Evolutionary conservation across 1,140 invertebrate species (phyloP).

Genomic region (Limonius californicus): DNA sequence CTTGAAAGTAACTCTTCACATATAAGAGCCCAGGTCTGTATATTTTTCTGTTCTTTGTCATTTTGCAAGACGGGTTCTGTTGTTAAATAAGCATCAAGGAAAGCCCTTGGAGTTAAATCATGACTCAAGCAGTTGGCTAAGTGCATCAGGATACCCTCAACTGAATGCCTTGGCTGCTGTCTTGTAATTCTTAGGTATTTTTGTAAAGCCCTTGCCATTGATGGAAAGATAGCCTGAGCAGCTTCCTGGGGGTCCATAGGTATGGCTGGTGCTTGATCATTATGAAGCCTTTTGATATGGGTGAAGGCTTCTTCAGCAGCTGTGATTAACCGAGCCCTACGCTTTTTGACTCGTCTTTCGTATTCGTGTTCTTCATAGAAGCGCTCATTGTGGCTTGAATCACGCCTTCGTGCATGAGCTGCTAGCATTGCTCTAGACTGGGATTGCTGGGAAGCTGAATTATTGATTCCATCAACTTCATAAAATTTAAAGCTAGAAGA

Average conservation of each 20-base stretch:
- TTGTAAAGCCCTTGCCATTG: conserved; percentile 90
- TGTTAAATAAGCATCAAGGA: conserved; percentile 83
- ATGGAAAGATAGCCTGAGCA: conserved; percentile 95
- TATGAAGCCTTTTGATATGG: conserved; percentile 81
- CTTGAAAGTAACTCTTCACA: conserved; percentile 86
- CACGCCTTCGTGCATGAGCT: conserved; percentile 66
- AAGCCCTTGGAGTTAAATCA: conserved; percentile 89
- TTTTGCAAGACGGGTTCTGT: conserved; percentile 75
- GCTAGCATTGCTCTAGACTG: conserved; percentile 65
- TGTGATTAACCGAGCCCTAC: conserved; percentile 81
- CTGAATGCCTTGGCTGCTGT: conserved; percentile 91
- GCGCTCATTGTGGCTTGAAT: conserved; percentile 90
- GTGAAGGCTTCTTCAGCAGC: conserved; percentile 97
- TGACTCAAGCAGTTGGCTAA: conserved; percentile 86
- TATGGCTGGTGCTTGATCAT: conserved; percentile 59
- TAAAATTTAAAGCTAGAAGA: conserved; percentile 92
- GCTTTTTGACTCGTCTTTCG: conserved; percentile 86
- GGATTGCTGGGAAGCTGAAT: conserved; percentile 63
- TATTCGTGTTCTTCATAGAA: conserved; percentile 98
- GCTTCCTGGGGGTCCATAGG: conserved; percentile 93
- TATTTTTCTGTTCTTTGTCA: conserved; percentile 68
- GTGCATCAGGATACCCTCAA: conserved; percentile 84
- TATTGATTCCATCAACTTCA: conserved; percentile 84
- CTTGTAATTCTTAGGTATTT: conserved; percentile 93
- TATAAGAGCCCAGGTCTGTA: conserved; percentile 90